phyloP scores from a whole-genome alignment of 1,140 invertebrate genomes.

The Drosophila melanogaster region DNA sequence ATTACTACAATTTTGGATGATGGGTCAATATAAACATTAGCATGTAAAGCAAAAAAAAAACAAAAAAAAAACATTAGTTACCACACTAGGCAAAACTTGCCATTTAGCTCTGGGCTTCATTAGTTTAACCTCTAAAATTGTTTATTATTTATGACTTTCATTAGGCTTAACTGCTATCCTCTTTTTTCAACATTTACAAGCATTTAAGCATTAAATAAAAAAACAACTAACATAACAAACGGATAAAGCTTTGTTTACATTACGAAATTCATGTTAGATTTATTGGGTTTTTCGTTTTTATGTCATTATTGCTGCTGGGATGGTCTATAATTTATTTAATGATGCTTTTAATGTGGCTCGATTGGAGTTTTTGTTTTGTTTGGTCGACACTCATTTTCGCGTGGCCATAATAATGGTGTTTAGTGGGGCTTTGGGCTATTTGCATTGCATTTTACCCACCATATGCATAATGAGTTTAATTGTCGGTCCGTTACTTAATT shows the following conservation, averaged over 20 bases:
- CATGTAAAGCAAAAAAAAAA: neutral
- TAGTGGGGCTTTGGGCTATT: conserved; percentile 52
- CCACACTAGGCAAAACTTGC: conserved; percentile 15
- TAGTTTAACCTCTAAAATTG: conserved; percentile 42
- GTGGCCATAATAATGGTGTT: conserved; percentile 45
- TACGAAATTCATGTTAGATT: conserved; percentile 50
- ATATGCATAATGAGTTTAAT: conserved; percentile 73
- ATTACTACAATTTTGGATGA: neutral
- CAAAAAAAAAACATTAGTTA: neutral
- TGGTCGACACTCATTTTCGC: conserved; percentile 15
- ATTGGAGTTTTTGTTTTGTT: conserved; percentile 46
- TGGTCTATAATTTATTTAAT: conserved; percentile 72
- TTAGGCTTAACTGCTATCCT: conserved; percentile 30
- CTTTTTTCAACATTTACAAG: conserved; percentile 18
- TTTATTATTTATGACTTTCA: conserved; percentile 50
- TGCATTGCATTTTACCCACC: conserved; percentile 27
- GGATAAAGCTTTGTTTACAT: conserved; percentile 51
- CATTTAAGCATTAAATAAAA: conserved; percentile 38
- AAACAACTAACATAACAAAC: conserved; percentile 47
- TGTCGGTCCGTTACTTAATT: conserved; percentile 68
- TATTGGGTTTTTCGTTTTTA: conserved; percentile 39
- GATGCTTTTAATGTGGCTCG: conserved; percentile 61
- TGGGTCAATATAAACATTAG: neutral
- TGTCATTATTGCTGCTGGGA: conserved; percentile 28
- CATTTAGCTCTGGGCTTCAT: conserved; percentile 22